These are phyloP conservation scores for Phenacoccus solenopsis DNA, from an alignment of 1,140 invertebrate species.

Conservation along the genomic window DNA sequence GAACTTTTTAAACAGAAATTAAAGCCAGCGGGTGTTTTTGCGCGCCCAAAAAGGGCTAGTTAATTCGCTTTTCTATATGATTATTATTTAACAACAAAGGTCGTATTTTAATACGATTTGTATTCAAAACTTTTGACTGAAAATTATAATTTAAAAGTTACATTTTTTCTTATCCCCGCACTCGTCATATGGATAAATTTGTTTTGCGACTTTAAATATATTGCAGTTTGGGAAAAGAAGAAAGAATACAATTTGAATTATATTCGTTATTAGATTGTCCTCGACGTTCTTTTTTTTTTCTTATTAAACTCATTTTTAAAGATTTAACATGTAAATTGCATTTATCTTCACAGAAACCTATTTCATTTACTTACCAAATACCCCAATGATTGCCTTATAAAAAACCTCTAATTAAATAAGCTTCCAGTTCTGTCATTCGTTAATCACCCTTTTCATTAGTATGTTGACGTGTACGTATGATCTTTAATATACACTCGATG, in stretches of 20 bases:
- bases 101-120: background rate
- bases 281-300: background rate
- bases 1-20: background rate
- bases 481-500: too few relatives aligned
- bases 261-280: background rate
- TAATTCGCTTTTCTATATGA: background rate
- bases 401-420: too few relatives aligned
- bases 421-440: too few relatives aligned
- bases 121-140: background rate
- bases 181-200: background rate
- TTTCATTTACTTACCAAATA: too few relatives aligned
- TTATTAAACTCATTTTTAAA: background rate
- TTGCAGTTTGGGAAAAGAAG: background rate
- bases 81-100: slow-evolving; percentile 3
- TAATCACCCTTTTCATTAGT: too few relatives aligned
- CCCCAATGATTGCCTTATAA: too few relatives aligned
- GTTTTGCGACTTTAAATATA: background rate
- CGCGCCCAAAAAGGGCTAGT: background rate
- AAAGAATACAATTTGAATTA: background rate
- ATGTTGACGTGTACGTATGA: too few relatives aligned
- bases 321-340: too few relatives aligned
- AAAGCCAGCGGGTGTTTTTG: background rate
- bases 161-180: background rate
- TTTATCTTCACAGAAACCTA: too few relatives aligned
- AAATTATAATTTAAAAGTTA: background rate